A percentile compares a stretch with the other conserved stretches of the same genome.
Conservation (phyloP, 2,888 invertebrate species). For the Xestia xanthographa region DNA sequence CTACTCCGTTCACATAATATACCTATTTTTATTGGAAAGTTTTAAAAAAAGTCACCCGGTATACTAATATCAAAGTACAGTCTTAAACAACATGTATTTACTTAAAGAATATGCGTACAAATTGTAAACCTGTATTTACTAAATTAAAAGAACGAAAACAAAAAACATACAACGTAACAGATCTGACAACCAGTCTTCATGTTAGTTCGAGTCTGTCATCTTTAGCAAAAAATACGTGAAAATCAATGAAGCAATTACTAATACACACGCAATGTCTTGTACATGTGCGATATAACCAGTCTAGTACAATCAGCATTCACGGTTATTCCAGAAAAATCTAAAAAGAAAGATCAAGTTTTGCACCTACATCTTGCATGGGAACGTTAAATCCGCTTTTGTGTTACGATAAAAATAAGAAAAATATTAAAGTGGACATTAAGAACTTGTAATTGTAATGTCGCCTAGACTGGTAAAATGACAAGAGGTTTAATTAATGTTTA, state of each 20-base stretch:
- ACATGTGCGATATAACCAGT: constrained; percentile 48
- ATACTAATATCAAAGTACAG: neutral
- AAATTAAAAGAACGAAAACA: neutral
- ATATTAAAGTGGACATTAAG: constrained; percentile 64
- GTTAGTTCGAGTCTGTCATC: constrained; percentile 37
- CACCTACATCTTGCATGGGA: neutral
- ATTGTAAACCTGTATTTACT: constrained; percentile 7
- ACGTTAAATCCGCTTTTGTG: neutral
- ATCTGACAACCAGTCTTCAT: constrained; percentile 48
- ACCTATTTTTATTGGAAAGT: no score
- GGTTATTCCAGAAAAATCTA: constrained; percentile 38
- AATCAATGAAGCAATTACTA: constrained; percentile 83
- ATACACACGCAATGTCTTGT: constrained; percentile 70
- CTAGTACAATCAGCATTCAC: constrained; percentile 57
- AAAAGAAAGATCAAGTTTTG: constrained; percentile 41
- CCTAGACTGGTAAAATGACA: constrained; percentile 10
- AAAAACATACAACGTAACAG: constrained; percentile 37
- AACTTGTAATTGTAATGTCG: constrained; percentile 46
- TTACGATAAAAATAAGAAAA: constrained; percentile 22
- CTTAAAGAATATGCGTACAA: neutral
- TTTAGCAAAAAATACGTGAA: constrained; percentile 60
- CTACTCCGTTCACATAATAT: no score
- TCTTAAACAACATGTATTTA: neutral
- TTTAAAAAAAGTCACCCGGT: no score
- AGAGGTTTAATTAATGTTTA: constrained; percentile 34